A percentile compares a stretch with the other conserved stretches of the same genome.
These are phyloP conservation scores for Phylloscopus collybita DNA, from an alignment of 2,797 vertebrate species.

Conservation along the genomic window DNA sequence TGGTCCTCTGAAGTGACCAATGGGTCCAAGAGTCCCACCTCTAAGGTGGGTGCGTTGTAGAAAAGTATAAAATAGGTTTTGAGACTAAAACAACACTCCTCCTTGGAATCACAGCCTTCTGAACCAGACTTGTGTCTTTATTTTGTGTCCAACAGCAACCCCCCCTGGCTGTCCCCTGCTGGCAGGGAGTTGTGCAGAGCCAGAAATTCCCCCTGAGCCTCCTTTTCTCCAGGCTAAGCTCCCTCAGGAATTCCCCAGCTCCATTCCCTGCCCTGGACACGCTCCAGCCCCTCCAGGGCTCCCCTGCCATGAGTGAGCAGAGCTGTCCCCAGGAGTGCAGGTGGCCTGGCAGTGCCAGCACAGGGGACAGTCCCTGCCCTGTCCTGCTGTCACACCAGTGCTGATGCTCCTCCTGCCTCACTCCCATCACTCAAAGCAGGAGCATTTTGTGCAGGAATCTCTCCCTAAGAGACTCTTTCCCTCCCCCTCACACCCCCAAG, in stretches of 20 bases:
- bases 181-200: background rate
- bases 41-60: too few relatives aligned
- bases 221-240: background rate
- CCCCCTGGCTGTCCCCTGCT: background rate
- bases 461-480: background rate
- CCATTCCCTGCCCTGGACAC: background rate
- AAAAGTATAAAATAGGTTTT: too few relatives aligned
- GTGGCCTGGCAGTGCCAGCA: background rate
- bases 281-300: background rate
- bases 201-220: background rate
- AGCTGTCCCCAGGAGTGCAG: background rate
- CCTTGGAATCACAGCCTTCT: too few relatives aligned
- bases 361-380: background rate
- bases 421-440: background rate
- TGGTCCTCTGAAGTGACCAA: too few relatives aligned
- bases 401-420: background rate
- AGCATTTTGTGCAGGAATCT: background rate
- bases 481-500: fast-evolving
- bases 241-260: background rate
- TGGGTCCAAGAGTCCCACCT: too few relatives aligned
- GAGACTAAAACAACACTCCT: too few relatives aligned
- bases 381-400: background rate
- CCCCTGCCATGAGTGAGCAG: background rate
- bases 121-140: too few relatives aligned
- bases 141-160: too few relatives aligned